phyloP scores from a whole-genome alignment of 2,113 vertebrate genomes.

The Larimichthys polyactis region DNA sequence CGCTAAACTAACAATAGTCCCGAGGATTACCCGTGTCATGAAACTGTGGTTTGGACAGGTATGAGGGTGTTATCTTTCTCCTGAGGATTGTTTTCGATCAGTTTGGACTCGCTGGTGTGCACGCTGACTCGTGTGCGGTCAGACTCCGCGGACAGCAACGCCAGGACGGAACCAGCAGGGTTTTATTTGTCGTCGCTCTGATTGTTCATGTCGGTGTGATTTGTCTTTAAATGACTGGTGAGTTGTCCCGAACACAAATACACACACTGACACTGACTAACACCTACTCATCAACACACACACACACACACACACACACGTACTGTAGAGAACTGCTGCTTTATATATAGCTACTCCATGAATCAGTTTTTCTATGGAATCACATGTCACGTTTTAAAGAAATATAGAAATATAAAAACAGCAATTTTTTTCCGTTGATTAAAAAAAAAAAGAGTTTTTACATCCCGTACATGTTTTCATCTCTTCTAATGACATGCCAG shows the following conservation, averaged over 20 bases:
- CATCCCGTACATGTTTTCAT: too few relatives aligned
- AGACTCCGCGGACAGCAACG: not conserved
- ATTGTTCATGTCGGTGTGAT: slow-evolving; percentile 28
- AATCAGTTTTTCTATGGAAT: not conserved
- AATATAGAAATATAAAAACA: not conserved
- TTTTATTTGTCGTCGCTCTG: not conserved
- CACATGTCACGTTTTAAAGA: not conserved
- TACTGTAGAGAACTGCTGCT: slow-evolving; percentile 24
- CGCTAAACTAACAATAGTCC: slow-evolving; percentile 32
- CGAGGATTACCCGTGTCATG: slow-evolving; percentile 61
- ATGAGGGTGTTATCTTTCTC: slow-evolving; percentile 25
- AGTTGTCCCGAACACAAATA: slow-evolving; percentile 35
- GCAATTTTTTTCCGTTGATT: too few relatives aligned
- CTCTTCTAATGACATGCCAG: too few relatives aligned
- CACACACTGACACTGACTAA: slow-evolving; percentile 51
- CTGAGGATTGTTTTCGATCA: slow-evolving; percentile 35
- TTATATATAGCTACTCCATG: slow-evolving; percentile 5
- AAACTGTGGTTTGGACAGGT: slow-evolving; percentile 59
- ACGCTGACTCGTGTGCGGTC: slow-evolving; percentile 28
- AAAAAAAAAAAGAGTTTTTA: too few relatives aligned
- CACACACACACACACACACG: slow-evolving; percentile 10
- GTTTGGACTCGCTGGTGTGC: slow-evolving; percentile 47
- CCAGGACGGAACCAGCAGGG: too few relatives aligned
- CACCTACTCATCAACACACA: slow-evolving; percentile 11
- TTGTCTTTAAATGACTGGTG: slow-evolving; percentile 29